Evolutionary conservation across 1,140 invertebrate species (phyloP).

Genomic region (Apocrypta bakeri): DNA sequence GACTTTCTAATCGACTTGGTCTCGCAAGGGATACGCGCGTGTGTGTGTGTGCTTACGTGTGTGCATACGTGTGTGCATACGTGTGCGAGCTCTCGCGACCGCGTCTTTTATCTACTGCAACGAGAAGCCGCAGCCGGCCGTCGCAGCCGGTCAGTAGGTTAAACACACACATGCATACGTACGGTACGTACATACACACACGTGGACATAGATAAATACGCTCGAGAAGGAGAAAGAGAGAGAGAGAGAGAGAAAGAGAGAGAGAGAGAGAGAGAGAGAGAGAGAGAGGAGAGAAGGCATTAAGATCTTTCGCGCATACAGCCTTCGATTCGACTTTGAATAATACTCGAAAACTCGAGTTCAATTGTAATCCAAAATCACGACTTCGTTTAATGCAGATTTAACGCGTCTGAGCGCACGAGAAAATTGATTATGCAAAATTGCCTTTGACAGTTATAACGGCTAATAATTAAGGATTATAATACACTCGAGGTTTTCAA

Average conservation of each 20-base stretch:
- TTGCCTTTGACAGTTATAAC: slow-evolving; percentile 29
- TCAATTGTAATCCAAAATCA: not conserved
- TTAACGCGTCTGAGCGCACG: not conserved
- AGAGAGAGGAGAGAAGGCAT: not conserved
- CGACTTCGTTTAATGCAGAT: not conserved
- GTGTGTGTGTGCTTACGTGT: not conserved
- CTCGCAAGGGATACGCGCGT: not conserved
- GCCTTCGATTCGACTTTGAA: slow-evolving; percentile 7
- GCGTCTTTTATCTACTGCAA: slow-evolving; percentile 33
- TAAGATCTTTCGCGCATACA: not conserved
- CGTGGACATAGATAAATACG: not conserved
- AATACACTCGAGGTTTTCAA: not conserved
- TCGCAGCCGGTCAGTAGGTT: slow-evolving; percentile 71
- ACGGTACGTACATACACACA: slow-evolving; percentile 10
- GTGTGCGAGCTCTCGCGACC: not conserved
- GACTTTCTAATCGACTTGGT: slow-evolving; percentile 65
- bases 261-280: too few species aligned
- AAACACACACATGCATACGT: slow-evolving; percentile 57
- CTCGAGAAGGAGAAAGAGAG: too few species aligned
- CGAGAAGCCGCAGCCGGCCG: slow-evolving; percentile 36
- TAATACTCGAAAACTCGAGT: not conserved
- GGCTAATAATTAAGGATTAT: slow-evolving; percentile 3
- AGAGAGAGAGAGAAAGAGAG: too few species aligned
- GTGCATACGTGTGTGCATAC: not conserved
- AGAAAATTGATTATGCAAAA: slow-evolving; percentile 54